Conservation (phyloP, 2,113 vertebrate species). For the Peromyscus californicus region DNA sequence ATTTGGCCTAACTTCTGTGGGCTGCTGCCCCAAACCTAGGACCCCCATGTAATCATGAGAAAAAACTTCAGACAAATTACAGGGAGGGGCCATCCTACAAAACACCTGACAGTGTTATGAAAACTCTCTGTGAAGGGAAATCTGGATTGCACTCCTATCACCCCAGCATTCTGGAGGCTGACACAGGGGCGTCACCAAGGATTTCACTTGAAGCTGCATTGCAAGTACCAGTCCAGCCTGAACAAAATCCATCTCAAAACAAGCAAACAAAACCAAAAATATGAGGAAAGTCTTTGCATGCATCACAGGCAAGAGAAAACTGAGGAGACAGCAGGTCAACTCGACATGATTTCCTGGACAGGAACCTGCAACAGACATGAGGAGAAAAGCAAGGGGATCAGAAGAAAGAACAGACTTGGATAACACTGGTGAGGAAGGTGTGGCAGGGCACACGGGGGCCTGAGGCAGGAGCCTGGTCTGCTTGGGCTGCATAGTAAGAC, state of each 20-base stretch:
- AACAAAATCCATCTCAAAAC: neutral
- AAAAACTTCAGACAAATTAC: neutral
- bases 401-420: neutral
- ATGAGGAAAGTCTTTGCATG: too few relatives aligned
- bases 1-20: neutral
- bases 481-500: neutral
- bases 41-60: neutral
- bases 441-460: neutral
- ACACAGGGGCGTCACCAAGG: neutral
- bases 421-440: neutral
- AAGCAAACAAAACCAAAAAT: neutral
- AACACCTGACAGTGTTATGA: too few relatives aligned
- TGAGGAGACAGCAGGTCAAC: fast-evolving
- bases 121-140: neutral
- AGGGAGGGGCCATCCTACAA: neutral
- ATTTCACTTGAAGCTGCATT: neutral
- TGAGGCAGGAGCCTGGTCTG: neutral
- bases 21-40: neutral
- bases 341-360: neutral
- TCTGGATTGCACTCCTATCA: neutral
- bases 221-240: neutral
- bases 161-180: neutral
- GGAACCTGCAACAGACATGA: neutral
- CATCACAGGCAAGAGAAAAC: neutral
- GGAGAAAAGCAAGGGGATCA: neutral